Conservation (phyloP, 2,888 invertebrate genomes). For the Digitonthophagus gazella region DNA sequence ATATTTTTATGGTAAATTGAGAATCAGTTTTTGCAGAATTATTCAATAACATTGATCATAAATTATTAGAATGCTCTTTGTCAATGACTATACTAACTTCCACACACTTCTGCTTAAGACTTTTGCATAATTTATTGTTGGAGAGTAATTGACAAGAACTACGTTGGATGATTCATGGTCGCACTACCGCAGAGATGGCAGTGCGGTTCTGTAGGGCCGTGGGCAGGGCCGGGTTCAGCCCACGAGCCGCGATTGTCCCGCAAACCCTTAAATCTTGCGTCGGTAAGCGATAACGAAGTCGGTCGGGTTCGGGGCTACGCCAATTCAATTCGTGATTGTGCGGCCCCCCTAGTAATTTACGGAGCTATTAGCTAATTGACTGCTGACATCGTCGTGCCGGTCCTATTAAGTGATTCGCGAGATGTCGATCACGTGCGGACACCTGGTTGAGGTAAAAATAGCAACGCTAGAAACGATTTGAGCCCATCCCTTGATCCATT, state of each 20-base stretch:
- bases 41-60: too few species aligned
- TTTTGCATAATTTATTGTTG: not conserved
- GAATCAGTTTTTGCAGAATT: too few species aligned
- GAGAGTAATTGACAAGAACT: not conserved
- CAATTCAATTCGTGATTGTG: constrained; percentile 34
- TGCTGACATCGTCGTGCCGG: constrained; percentile 39
- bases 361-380: constrained; percentile 46
- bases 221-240: not conserved
- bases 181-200: not conserved
- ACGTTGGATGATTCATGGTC: not conserved
- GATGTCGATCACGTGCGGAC: not conserved
- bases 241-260: not conserved
- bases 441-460: not conserved
- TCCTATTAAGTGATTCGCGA: constrained; percentile 25
- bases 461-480: not conserved
- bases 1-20: too few species aligned
- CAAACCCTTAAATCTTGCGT: not conserved
- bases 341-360: constrained; percentile 43
- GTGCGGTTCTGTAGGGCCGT: not conserved
- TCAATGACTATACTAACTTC: too few species aligned
- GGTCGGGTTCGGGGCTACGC: not conserved
- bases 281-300: not conserved
- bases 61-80: too few species aligned
- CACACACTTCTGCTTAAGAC: not conserved
- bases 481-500: too few species aligned